Base-by-base conservation (phyloP, 1,140 invertebrate species). In the Diabrotica undecimpunctata region DNA sequence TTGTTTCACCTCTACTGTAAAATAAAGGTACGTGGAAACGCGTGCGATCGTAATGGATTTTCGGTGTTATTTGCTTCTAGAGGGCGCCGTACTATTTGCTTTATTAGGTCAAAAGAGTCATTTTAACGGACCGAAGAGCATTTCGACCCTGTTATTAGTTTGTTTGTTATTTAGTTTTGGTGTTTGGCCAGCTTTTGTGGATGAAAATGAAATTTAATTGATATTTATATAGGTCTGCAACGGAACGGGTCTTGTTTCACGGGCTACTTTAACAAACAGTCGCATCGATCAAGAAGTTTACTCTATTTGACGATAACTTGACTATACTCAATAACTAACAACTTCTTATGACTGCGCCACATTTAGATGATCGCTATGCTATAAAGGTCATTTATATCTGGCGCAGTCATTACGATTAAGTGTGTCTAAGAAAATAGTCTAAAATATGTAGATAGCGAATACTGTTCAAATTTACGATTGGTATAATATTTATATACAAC, bases 61-160 rank as follows among this genome's bases (percentile, higher is more conserved):
- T 57, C 55, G n/a, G 10, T 57, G 55, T 57, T 46, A 37, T 12
- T 25, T 38, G 55, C 35, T 12, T 37, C 12, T 9, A 57, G 55
- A 57, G 55, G 35, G 35, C 37, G 38, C 55, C 55, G 55, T 37
- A 57, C 35, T 57, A 38, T 57, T 57, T 57, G 37, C 55, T 57
- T 11, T 57, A 57, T 57, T 57, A 41, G 55, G 55, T 57, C 55
- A 12, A 57, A 41, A 57, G 55, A 57, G 55, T 57, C 55, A 12
- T 57, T 57, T 38, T 6, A 41, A 57, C 55, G 36, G n/a, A 25
- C 54, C 13, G 36, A 10, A 13, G 14, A 38, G 10, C 7, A 7
- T 6, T 37, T 57, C 55, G 25, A 57, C 37, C 55, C 25, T 57
- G 55, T 57, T 57, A 57, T 57, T 57, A 57, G 55, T 57, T 57